phyloP scores from a whole-genome alignment of 2,888 invertebrate genomes.

The Buathra laborator region DNA sequence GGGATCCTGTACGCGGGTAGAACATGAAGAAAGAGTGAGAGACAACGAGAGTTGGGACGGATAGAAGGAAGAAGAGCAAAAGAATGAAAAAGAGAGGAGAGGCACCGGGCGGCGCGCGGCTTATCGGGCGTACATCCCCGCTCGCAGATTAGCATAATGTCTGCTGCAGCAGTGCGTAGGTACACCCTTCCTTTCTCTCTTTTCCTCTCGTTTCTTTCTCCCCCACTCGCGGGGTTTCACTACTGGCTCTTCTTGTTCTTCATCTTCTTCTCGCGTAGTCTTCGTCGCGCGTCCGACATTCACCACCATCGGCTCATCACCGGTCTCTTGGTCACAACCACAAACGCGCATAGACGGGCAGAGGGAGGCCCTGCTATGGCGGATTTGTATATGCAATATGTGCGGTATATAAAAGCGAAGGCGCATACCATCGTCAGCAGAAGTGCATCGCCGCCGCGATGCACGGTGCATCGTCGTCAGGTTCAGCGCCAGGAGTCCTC shows the following conservation, averaged over 20 bases:
- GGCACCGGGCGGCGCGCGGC: slow-evolving; percentile 72
- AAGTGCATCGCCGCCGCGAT: slow-evolving; percentile 27
- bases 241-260: slow-evolving; percentile 41
- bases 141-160: slow-evolving; percentile 85
- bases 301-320: slow-evolving; percentile 54
- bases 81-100: slow-evolving; percentile 39
- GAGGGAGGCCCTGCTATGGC: background rate
- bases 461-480: slow-evolving; percentile 58
- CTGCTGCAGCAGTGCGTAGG: slow-evolving; percentile 76
- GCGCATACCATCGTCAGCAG: slow-evolving; percentile 24
- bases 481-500: slow-evolving; percentile 52
- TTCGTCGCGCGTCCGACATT: slow-evolving; percentile 54
- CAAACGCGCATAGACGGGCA: background rate
- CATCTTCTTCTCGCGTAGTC: slow-evolving; percentile 49
- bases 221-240: slow-evolving; percentile 18
- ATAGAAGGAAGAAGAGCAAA: slow-evolving; percentile 35
- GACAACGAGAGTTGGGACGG: slow-evolving; percentile 58
- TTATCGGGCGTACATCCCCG: slow-evolving; percentile 84
- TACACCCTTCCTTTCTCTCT: slow-evolving; percentile 38
- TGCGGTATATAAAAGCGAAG: slow-evolving; percentile 35
- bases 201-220: slow-evolving; percentile 29
- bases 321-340: background rate
- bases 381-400: slow-evolving; percentile 31
- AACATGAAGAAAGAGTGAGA: slow-evolving; percentile 47
- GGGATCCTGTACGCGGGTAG: slow-evolving; percentile 76